Conservation (phyloP, 2,888 invertebrate genomes). For the Labia minor region DNA sequence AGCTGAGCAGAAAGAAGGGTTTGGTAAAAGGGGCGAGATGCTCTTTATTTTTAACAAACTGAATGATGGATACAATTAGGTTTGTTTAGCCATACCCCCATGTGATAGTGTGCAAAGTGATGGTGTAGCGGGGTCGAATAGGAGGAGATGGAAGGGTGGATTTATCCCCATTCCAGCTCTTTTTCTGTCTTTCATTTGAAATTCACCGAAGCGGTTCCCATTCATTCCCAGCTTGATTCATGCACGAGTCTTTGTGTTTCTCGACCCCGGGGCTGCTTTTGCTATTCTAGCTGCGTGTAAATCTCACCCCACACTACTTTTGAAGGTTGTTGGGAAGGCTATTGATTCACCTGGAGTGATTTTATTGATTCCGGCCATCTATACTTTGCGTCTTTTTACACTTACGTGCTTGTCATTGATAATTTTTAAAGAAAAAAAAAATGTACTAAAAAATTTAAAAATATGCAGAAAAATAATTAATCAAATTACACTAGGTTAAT, state of each 20-base stretch:
- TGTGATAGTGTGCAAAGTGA: not conserved
- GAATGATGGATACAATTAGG: too few species aligned
- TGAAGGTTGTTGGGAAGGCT: not conserved
- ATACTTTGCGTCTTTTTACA: slow-evolving; percentile 3
- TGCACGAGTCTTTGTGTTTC: not conserved
- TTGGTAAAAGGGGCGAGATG: too few species aligned
- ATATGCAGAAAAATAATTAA: too few species aligned
- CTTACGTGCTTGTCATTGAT: not conserved
- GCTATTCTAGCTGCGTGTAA: not conserved
- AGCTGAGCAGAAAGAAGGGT: too few species aligned
- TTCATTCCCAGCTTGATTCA: slow-evolving; percentile 1
- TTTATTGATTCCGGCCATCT: slow-evolving; percentile 13
- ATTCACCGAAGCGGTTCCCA: slow-evolving; percentile 13
- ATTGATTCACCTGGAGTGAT: slow-evolving; percentile 13
- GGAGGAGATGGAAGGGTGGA: not conserved
- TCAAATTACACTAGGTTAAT: too few species aligned
- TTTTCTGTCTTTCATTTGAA: not conserved
- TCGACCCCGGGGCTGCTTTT: not conserved
- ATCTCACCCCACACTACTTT: not conserved
- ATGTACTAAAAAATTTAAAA: too few species aligned
- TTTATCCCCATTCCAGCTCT: too few species aligned
- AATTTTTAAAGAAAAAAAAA: too few species aligned
- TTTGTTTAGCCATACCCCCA: too few species aligned
- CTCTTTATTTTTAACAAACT: too few species aligned
- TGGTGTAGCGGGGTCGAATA: not conserved